These are phyloP conservation scores for Andinoacara biseriatus DNA, from an alignment of 2,113 vertebrate genomes.

Conservation along the genomic window DNA sequence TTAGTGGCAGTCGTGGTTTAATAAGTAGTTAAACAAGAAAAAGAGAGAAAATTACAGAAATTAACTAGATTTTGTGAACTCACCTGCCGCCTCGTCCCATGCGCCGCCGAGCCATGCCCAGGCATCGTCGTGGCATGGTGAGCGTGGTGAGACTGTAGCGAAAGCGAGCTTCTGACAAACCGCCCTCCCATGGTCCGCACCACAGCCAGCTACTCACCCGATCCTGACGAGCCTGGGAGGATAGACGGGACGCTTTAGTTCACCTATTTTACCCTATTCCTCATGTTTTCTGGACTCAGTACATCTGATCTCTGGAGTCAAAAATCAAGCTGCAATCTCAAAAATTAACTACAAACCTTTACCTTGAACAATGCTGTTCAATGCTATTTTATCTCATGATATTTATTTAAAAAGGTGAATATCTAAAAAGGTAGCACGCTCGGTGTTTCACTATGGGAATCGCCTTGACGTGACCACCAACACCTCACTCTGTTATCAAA, in stretches of 20 bases:
- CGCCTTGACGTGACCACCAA: no score
- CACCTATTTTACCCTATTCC: rapidly evolving
- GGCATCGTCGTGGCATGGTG: slow-evolving; percentile 88
- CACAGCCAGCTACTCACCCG: slow-evolving; percentile 92
- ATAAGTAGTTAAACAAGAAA: no score
- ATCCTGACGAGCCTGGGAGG: slow-evolving; percentile 89
- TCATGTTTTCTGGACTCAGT: rapidly evolving
- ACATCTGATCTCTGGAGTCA: neutral
- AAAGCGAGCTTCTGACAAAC: slow-evolving; percentile 87
- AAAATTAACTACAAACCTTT: neutral
- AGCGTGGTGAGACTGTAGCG: slow-evolving; percentile 97
- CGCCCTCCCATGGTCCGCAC: slow-evolving; percentile 87
- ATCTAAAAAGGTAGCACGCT: neutral
- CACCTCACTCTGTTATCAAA: no score
- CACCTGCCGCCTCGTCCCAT: slow-evolving; percentile 96
- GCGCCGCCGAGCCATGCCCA: slow-evolving; percentile 93
- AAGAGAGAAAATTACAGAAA: no score
- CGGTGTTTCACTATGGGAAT: no score
- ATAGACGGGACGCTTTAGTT: neutral
- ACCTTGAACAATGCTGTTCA: neutral
- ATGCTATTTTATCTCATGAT: neutral
- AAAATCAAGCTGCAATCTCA: neutral
- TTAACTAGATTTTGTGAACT: neutral
- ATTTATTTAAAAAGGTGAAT: neutral
- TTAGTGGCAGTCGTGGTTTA: no score